Conservation (phyloP, 37 sponge, comb jelly and placozoan genomes). For the Dysidea cf. avara region DNA sequence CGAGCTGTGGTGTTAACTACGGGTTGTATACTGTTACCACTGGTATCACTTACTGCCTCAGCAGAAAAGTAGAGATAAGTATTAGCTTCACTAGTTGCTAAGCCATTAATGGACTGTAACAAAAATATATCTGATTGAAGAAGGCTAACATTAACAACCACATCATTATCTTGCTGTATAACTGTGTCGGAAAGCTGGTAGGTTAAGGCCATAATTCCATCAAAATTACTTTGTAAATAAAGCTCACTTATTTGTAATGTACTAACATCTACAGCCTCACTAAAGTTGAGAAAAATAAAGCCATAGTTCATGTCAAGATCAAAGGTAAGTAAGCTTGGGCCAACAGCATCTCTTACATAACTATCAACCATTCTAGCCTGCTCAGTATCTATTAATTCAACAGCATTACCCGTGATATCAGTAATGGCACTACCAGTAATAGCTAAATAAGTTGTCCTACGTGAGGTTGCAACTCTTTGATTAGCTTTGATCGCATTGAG, state of each 20-base stretch:
- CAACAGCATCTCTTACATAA: slow-evolving; percentile 35
- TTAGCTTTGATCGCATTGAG: slow-evolving; percentile 57
- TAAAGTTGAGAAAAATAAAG: slow-evolving; percentile 57
- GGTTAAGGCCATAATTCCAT: neutral
- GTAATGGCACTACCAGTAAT: slow-evolving; percentile 42
- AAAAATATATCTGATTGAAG: slow-evolving; percentile 22
- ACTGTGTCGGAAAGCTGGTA: slow-evolving; percentile 44
- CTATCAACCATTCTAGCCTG: slow-evolving; percentile 17
- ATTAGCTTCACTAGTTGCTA: slow-evolving; percentile 51
- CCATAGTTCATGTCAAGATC: slow-evolving; percentile 64
- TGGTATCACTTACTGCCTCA: slow-evolving; percentile 41
- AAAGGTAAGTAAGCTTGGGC: slow-evolving; percentile 62
- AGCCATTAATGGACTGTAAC: slow-evolving; percentile 37
- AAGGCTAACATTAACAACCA: slow-evolving; percentile 18
- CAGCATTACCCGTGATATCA: slow-evolving; percentile 55
- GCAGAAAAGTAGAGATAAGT: slow-evolving; percentile 47
- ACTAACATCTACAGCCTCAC: slow-evolving; percentile 69
- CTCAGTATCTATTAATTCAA: slow-evolving; percentile 18
- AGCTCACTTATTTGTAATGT: slow-evolving; percentile 40
- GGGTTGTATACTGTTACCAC: slow-evolving; percentile 32
- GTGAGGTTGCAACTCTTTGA: slow-evolving; percentile 57
- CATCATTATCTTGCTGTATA: slow-evolving; percentile 32
- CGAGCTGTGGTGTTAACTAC: slow-evolving; percentile 13
- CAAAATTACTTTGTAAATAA: slow-evolving; percentile 21
- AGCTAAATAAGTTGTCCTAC: slow-evolving; percentile 50